Evolutionary conservation across 2,888 invertebrate genomes (phyloP).

Genomic region (Aleiodes testaceus): DNA sequence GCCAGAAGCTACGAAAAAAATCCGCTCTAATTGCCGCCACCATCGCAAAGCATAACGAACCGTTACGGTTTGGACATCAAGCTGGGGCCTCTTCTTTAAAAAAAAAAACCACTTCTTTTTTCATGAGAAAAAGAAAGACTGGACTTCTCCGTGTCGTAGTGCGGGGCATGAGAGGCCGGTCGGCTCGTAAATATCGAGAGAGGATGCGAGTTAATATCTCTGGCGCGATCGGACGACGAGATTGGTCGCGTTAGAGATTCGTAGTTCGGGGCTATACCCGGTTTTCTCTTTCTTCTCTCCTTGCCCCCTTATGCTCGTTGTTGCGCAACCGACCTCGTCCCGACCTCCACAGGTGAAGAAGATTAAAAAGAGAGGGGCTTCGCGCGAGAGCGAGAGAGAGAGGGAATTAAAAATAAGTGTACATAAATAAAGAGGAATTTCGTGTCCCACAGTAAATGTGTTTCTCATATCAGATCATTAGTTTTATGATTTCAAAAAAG

Average conservation of each 20-base stretch:
- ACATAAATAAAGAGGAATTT: conserved; percentile 38
- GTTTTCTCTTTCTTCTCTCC: conserved; percentile 7
- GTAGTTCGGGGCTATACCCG: conserved; percentile 34
- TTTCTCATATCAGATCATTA: conserved; percentile 35
- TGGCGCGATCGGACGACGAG: conserved; percentile 42
- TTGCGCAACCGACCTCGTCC: conserved; percentile 43
- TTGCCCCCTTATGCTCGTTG: not conserved
- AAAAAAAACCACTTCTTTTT: too few relatives aligned
- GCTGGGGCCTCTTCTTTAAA: not conserved
- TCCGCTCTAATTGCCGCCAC: conserved; percentile 48
- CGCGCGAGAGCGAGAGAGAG: conserved; percentile 14
- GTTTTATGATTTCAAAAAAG: conserved; percentile 5
- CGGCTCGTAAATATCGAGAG: conserved; percentile 44
- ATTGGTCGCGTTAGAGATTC: conserved; percentile 45
- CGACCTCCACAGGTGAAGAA: conserved; percentile 52
- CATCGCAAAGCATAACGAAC: conserved; percentile 38
- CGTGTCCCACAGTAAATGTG: conserved; percentile 8
- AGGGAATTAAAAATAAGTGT: conserved; percentile 35
- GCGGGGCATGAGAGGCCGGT: not conserved
- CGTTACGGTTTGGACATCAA: conserved; percentile 38
- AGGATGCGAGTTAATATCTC: conserved; percentile 42
- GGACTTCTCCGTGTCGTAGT: conserved; percentile 29
- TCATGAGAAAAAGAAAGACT: conserved; percentile 15
- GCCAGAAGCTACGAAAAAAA: conserved; percentile 42
- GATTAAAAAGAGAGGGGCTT: conserved; percentile 32